Evolutionary conservation across 2,797 vertebrate species (phyloP), one percentile per base, ranked within the genome.

Genomic region (Columba guinea): DNA sequence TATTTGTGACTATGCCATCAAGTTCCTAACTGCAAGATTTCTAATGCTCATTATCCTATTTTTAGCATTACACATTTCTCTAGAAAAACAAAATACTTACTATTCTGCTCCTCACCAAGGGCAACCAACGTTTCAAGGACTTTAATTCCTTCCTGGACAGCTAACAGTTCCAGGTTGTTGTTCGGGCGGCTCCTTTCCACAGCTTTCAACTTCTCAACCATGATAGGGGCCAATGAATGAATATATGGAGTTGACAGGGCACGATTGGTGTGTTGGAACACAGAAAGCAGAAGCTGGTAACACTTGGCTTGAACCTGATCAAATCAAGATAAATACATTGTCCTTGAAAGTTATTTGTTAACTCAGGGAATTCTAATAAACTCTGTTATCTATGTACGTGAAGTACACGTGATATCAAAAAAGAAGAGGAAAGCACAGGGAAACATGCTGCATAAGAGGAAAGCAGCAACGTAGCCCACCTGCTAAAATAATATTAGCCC

Each of bases 231-330:
- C 97, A 99, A 91, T 7, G 99, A 97, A 93, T 99, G 99, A 94
- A 99, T 99, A 96, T 99, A 99, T 1, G 99, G 99, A 17, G 99
- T 99, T 67, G 99, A 99, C 67, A 99, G 98, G 35, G 99, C 98
- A 26, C 99, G 98, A 93, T 98, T 99, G 59, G 98, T 98, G 97
- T 99, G 99, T 94, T 99, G 99, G 95, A 99, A 99, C 93, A 99
- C 99, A 13, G 99, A 99, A 83, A 99, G 96, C 71, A 99, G 98
- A 96, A 99, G 98, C 98, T 99, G 99, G 97, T 99, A 99, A 97
- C 99, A 99, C 69, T 99, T 99, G 28, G 99, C 98, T 97, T 99
- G 99, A 96, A 99, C 99, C 99, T 99, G 97, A 70, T 90, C 12
- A 89, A 94, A 94, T 96, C 75, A 97, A 95, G 91, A 94, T 26